These are phyloP conservation scores for Pseudoips prasinana DNA, from an alignment of 2,888 invertebrate genomes.

Conservation along the genomic window DNA sequence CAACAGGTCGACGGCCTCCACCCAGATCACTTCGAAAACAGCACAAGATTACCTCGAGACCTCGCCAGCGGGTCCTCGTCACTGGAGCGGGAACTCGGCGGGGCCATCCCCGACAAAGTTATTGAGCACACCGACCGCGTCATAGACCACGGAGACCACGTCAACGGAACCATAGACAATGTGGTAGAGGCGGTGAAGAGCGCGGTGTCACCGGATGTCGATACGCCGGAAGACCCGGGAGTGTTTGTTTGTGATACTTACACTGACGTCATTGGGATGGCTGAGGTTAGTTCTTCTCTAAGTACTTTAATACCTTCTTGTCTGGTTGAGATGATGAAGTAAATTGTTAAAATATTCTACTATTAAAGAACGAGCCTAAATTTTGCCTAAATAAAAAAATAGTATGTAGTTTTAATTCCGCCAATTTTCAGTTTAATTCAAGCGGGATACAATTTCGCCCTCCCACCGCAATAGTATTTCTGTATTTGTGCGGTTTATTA, in stretches of 20 bases:
- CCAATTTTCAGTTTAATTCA: too few relatives aligned
- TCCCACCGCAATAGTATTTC: too few relatives aligned
- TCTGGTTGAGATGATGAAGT: slow-evolving; percentile 1
- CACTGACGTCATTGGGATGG: slow-evolving; percentile 57
- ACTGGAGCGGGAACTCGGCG: slow-evolving; percentile 62
- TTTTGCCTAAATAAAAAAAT: too few relatives aligned
- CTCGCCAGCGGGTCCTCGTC: slow-evolving; percentile 66
- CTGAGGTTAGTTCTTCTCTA: slow-evolving; percentile 56
- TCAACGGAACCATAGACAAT: slow-evolving; percentile 10
- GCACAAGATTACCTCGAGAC: slow-evolving; percentile 40
- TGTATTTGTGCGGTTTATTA: too few relatives aligned
- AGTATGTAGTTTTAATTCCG: too few relatives aligned
- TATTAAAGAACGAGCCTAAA: too few relatives aligned
- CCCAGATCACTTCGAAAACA: slow-evolving; percentile 60
- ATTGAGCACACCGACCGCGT: slow-evolving; percentile 25
- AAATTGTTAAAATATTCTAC: too few relatives aligned
- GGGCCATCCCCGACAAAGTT: slow-evolving; percentile 18
- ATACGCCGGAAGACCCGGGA: slow-evolving; percentile 61
- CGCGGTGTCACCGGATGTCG: slow-evolving; percentile 26
- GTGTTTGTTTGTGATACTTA: slow-evolving; percentile 63
- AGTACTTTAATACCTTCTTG: not conserved
- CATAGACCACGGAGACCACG: slow-evolving; percentile 13
- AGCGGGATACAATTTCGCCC: too few relatives aligned
- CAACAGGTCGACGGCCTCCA: slow-evolving; percentile 69
- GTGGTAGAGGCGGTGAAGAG: slow-evolving; percentile 12